Percentiles rank a stretch among this genome's conserved stretches.
phyloP scores from a whole-genome alignment of 2,888 invertebrate genomes.

The Pantelozetes paolii region DNA sequence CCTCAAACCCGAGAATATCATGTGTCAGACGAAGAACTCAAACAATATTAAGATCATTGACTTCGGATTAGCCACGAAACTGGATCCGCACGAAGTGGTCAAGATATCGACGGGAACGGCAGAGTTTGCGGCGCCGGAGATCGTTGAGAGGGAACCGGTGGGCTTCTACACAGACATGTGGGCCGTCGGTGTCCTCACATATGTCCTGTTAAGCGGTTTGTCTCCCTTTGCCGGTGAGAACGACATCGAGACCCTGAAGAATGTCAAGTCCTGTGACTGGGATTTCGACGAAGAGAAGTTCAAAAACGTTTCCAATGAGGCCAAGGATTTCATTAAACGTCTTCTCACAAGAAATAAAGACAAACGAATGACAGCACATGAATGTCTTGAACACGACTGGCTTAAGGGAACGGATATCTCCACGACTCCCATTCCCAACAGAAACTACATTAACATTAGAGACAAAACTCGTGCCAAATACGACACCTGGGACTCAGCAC shows the following conservation, averaged over 20 bases:
- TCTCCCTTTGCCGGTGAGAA: conserved; percentile 99
- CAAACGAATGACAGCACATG: conserved; percentile 97
- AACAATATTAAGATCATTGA: conserved; percentile 97
- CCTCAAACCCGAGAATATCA: conserved; percentile 90
- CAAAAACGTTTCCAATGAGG: conserved; percentile 82
- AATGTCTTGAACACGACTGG: conserved; percentile 93
- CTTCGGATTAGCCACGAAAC: conserved; percentile 95
- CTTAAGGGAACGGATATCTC: conserved; percentile 60
- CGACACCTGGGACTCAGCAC: conserved; percentile 69
- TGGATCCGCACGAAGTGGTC: conserved; percentile 96
- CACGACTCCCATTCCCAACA: conserved; percentile 72
- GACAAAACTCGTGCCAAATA: conserved; percentile 72
- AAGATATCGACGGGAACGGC: conserved; percentile 99
- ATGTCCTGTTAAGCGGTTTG: conserved; percentile 93
- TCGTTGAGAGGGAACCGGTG: conserved; percentile 95
- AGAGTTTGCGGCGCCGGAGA: conserved; percentile 99
- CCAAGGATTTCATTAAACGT: conserved; percentile 93
- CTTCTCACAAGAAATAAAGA: conserved; percentile 88
- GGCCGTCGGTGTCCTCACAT: conserved; percentile 97
- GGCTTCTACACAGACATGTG: conserved; percentile 99
- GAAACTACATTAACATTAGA: conserved; percentile 78
- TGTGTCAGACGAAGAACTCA: conserved; percentile 94
- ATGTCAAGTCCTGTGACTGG: conserved; percentile 98
- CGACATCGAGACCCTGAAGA: conserved; percentile 94
- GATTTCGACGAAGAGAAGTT: conserved; percentile 83